Conservation (phyloP, 1,140 invertebrate genomes). For the Cryptotermes secundus region DNA sequence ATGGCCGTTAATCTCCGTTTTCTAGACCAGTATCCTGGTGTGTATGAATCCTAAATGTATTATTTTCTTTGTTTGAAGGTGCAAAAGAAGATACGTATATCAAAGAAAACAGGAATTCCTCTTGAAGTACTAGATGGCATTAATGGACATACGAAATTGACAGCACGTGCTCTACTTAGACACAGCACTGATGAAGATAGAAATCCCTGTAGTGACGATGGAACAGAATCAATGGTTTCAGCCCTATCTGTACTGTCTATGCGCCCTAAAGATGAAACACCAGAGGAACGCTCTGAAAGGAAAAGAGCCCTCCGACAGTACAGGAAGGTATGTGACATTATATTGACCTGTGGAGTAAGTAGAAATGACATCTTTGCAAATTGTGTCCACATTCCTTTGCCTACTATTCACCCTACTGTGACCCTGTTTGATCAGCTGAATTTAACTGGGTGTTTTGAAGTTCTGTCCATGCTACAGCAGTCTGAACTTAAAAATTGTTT, state of each 20-base stretch:
- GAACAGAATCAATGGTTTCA: constrained; percentile 66
- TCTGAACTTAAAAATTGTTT: too few relatives aligned
- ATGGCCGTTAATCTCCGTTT: too few relatives aligned
- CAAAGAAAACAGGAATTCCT: constrained; percentile 71
- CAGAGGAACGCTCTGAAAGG: constrained; percentile 76
- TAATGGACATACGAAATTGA: constrained; percentile 59
- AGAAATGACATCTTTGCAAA: too few relatives aligned
- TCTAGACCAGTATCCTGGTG: too few relatives aligned
- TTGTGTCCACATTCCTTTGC: too few relatives aligned
- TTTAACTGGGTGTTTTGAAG: too few relatives aligned
- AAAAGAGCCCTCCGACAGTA: constrained; percentile 83
- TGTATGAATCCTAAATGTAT: too few relatives aligned
- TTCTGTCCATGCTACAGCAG: too few relatives aligned
- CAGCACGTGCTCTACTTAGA: constrained; percentile 65
- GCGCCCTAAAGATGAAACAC: constrained; percentile 77
- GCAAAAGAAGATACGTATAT: constrained; percentile 65
- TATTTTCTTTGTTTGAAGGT: constrained; percentile 44
- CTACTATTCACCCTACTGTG: too few relatives aligned
- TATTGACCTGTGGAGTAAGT: too few relatives aligned
- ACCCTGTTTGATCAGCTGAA: too few relatives aligned
- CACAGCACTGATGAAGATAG: constrained; percentile 57
- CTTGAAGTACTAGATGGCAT: constrained; percentile 58
- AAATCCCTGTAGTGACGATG: constrained; percentile 40
- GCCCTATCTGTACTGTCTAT: constrained; percentile 69
- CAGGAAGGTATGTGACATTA: constrained; percentile 55